These are phyloP conservation scores for Thalassaphorura encarpata DNA, from an alignment of 1,140 invertebrate species.

Conservation along the genomic window DNA sequence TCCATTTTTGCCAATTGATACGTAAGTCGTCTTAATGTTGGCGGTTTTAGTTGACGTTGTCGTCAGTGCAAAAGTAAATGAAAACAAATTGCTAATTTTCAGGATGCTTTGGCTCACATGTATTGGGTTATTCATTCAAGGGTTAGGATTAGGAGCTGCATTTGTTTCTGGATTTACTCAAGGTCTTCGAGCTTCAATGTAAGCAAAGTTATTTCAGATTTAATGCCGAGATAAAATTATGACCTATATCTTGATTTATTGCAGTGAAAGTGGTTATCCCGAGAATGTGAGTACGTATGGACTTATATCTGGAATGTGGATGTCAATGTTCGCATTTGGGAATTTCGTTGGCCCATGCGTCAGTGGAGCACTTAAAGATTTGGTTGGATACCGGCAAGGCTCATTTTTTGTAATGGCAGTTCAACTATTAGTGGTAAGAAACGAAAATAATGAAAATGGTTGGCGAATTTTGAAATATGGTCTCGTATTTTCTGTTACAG, in stretches of 20 bases:
- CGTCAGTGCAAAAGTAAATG: too few relatives aligned
- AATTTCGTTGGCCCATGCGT: conserved; percentile 51
- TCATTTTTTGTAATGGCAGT: neutral
- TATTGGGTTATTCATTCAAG: conserved; percentile 59
- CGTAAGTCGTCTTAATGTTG: conserved; percentile 47
- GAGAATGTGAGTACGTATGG: conserved; percentile 73
- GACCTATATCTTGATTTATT: conserved; percentile 64
- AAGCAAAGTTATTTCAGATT: conserved; percentile 34
- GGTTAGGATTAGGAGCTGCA: conserved; percentile 67
- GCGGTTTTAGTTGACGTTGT: too few relatives aligned
- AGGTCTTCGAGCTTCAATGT: conserved; percentile 62
- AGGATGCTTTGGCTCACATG: conserved; percentile 56
- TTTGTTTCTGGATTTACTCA: conserved; percentile 70
- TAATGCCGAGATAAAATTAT: too few relatives aligned
- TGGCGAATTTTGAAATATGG: neutral
- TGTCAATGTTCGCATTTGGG: conserved; percentile 69
- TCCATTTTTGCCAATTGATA: conserved; percentile 52
- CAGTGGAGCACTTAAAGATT: conserved; percentile 60
- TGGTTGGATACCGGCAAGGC: conserved; percentile 54
- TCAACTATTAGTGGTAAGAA: conserved; percentile 3
- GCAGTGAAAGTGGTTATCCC: conserved; percentile 58
- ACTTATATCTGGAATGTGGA: conserved; percentile 72
- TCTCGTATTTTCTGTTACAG: neutral
- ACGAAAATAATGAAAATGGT: too few relatives aligned
- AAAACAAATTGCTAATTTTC: conserved; percentile 34